Conservation (phyloP, 2,113 vertebrate genomes). For the Solea solea region DNA sequence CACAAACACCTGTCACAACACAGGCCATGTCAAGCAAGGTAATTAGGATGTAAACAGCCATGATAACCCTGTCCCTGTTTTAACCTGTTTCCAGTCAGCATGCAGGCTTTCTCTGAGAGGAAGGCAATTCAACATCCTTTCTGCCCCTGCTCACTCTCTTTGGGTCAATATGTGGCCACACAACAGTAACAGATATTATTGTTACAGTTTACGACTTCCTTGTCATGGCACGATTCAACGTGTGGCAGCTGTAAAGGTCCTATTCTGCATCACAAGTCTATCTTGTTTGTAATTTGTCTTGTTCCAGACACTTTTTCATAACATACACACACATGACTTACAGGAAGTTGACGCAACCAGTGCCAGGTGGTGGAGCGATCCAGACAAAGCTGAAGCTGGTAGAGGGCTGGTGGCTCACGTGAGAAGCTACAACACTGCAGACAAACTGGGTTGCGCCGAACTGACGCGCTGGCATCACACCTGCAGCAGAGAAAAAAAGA, state of each 20-base stretch:
- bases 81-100: conserved; percentile 36
- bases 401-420: conserved; percentile 94
- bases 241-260: conserved; percentile 29
- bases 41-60: conserved; percentile 25
- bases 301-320: neutral
- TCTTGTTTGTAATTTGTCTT: neutral
- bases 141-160: conserved; percentile 5
- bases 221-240: conserved; percentile 10
- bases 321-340: conserved; percentile 76
- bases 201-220: conserved; percentile 31
- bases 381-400: conserved; percentile 97
- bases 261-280: neutral
- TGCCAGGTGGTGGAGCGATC: conserved; percentile 97
- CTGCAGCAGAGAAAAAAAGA: conserved; percentile 68
- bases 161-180: conserved; percentile 25
- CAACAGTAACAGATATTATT: conserved; percentile 30
- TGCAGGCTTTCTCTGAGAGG: conserved; percentile 33
- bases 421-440: conserved; percentile 97
- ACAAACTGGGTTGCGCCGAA: conserved; percentile 95
- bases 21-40: conserved; percentile 10
- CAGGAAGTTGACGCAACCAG: conserved; percentile 99
- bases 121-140: conserved; percentile 35
- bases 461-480: conserved; percentile 94
- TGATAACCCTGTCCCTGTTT: conserved; percentile 6
- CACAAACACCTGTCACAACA: conserved; percentile 20